Conservation (phyloP, 2,888 invertebrate genomes). For the Vandiemenella viatica region DNA sequence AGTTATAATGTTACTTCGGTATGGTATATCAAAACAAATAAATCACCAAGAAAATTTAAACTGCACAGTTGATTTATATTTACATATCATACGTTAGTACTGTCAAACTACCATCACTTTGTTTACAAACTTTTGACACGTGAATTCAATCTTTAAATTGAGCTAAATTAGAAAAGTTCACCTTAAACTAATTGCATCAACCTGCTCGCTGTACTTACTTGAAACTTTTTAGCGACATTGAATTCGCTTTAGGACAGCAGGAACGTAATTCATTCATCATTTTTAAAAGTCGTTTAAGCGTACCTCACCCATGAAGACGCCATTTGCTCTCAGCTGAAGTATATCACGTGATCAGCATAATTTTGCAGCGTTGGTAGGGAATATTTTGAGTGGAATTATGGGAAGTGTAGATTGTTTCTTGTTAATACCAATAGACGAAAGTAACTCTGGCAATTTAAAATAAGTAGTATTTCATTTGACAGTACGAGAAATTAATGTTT, state of each 20-base stretch:
- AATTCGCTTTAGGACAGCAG: conserved; percentile 7
- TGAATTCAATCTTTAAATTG: conserved; percentile 9
- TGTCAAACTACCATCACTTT: conserved; percentile 21
- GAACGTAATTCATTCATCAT: conserved; percentile 31
- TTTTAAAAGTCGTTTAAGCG: conserved; percentile 29
- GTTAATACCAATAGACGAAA: too few relatives aligned
- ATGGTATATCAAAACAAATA: too few relatives aligned
- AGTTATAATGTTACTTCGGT: too few relatives aligned
- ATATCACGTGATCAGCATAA: conserved; percentile 27
- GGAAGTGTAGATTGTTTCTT: too few relatives aligned
- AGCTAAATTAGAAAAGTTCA: not conserved
- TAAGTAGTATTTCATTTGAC: too few relatives aligned
- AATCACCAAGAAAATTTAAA: too few relatives aligned
- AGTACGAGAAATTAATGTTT: too few relatives aligned
- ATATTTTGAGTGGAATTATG: not conserved
- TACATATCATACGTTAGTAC: conserved; percentile 9
- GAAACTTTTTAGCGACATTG: conserved; percentile 3
- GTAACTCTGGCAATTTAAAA: too few relatives aligned
- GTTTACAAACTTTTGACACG: conserved; percentile 24
- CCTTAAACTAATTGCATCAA: conserved; percentile 7
- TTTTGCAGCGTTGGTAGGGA: conserved; percentile 58
- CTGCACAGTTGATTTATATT: too few relatives aligned
- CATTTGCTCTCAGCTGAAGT: conserved; percentile 31
- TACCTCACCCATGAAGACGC: conserved; percentile 32
- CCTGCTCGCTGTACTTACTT: conserved; percentile 8